Evolutionary conservation across 1,140 invertebrate species (phyloP), one percentile per base, ranked within the genome.

Genomic region (Microplitis mediator): DNA sequence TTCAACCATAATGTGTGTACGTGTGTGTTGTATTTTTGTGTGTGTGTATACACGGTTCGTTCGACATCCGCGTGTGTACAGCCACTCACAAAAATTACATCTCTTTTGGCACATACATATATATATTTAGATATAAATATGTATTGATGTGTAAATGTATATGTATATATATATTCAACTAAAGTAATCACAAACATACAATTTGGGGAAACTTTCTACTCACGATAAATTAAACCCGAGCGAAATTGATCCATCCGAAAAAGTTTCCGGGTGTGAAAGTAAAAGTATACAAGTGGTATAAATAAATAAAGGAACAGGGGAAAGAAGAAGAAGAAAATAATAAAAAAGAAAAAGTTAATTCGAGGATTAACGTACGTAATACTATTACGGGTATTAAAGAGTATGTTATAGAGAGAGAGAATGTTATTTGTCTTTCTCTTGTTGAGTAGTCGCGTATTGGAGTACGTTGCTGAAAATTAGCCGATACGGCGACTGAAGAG

Each of bases 21-120:
- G 14, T n/a, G 31, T 70, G 36, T 69, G 14, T 65, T 23, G 23
- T 23, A 2, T 23, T 23, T 23, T 23, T 23, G 23, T 23, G 23
- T 36, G 14, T 13, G 31, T 70, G 36, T 69, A 32, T 65, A 45
- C 16, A 8, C 11, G 54, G 32, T 63, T 66, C 63, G 39, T 56
- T 35, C 58, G 67, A 69, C 68, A 69, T 65, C 72, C 72, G 72
- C 45, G 64, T 66, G 8, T 56, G 73, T 74, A 74, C 63, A 71
- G 69, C 3, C 69, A 13, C 3, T 16, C n/a, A 14, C 62, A 71
- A 74, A 74, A 74, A 61, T 64, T n/a, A 45, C 39, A 45, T 45
- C 39, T 11, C 39, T 45, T 45, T 45, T 6, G 16, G 13, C 34
- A 23, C 32, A 69, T n/a, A 13, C 6, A 50, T 45, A 45, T 45